phyloP scores from a whole-genome alignment of 2,797 vertebrate genomes.

The Pygocentrus nattereri region DNA sequence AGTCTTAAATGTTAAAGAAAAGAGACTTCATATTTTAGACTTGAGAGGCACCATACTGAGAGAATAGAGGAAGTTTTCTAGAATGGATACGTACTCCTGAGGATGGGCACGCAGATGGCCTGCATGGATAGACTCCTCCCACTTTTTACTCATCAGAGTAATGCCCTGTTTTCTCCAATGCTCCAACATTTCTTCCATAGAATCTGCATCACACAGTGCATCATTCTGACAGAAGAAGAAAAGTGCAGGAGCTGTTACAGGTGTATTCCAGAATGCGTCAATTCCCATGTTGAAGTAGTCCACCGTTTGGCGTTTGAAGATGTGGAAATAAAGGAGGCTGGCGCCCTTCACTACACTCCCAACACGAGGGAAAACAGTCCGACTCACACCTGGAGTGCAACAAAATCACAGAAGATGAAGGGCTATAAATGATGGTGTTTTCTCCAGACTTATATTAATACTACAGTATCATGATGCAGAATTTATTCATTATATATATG shows the following conservation, averaged over 20 bases:
- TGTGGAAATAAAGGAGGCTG: slow-evolving; percentile 70
- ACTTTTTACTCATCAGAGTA: slow-evolving; percentile 66
- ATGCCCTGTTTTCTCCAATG: slow-evolving; percentile 66
- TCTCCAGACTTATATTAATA: no score
- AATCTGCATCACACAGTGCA: slow-evolving; percentile 59
- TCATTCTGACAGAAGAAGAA: slow-evolving; percentile 78
- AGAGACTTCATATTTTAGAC: slow-evolving; percentile 72
- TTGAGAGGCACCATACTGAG: slow-evolving; percentile 66
- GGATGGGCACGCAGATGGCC: slow-evolving; percentile 75
- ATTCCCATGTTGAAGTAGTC: slow-evolving; percentile 58
- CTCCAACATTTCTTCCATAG: slow-evolving; percentile 60
- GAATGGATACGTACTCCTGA: slow-evolving; percentile 69
- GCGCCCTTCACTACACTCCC: slow-evolving; percentile 58
- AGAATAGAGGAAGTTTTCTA: slow-evolving; percentile 71
- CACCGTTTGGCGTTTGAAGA: slow-evolving; percentile 69
- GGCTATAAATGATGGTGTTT: not conserved
- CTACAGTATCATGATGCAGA: no score
- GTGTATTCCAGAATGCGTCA: slow-evolving; percentile 67
- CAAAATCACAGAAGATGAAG: slow-evolving; percentile 4
- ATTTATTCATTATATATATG: no score
- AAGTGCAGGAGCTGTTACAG: slow-evolving; percentile 64
- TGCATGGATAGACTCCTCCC: slow-evolving; percentile 75
- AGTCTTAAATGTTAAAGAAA: not conserved
- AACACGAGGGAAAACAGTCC: slow-evolving; percentile 61
- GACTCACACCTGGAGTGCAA: slow-evolving; percentile 69